phyloP scores from a whole-genome alignment of 2,797 vertebrate genomes.

The Atherinosoma microstoma region DNA sequence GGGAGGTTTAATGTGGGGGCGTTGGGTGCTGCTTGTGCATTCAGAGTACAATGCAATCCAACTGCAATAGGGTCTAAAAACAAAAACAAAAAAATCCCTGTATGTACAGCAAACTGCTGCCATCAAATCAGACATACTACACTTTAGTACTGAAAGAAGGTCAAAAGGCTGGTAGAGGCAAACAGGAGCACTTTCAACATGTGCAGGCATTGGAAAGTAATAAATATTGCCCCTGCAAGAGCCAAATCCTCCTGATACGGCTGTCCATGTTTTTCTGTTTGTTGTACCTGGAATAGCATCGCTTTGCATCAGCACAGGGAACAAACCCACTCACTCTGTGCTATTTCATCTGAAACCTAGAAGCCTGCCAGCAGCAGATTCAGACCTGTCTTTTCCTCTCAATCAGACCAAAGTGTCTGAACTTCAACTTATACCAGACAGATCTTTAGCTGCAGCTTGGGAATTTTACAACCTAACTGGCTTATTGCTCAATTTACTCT shows the following conservation, averaged over 20 bases:
- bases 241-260: conserved; percentile 46
- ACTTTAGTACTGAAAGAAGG: conserved; percentile 59
- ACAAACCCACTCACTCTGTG: conserved; percentile 46
- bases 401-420: conserved; percentile 61
- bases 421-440: conserved; percentile 54
- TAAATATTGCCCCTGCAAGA: conserved; percentile 62
- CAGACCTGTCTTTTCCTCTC: conserved; percentile 41
- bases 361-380: conserved; percentile 48
- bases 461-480: conserved; percentile 55
- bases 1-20: conserved; percentile 59
- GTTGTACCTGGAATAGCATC: conserved; percentile 65
- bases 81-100: conserved; percentile 8
- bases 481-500: conserved; percentile 58
- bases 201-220: conserved; percentile 41
- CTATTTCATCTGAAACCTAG: conserved; percentile 52
- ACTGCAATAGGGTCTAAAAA: conserved; percentile 20
- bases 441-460: conserved; percentile 45
- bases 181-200: conserved; percentile 58
- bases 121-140: conserved; percentile 62
- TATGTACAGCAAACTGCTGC: conserved; percentile 35
- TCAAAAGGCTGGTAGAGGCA: conserved; percentile 54
- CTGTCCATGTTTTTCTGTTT: conserved; percentile 52
- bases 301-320: conserved; percentile 61
- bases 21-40: conserved; percentile 47
- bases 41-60: conserved; percentile 60